A percentile compares a stretch with the other conserved stretches of the same genome.
Conservation (phyloP, 2,888 invertebrate species). For the Sacculina carcini region DNA sequence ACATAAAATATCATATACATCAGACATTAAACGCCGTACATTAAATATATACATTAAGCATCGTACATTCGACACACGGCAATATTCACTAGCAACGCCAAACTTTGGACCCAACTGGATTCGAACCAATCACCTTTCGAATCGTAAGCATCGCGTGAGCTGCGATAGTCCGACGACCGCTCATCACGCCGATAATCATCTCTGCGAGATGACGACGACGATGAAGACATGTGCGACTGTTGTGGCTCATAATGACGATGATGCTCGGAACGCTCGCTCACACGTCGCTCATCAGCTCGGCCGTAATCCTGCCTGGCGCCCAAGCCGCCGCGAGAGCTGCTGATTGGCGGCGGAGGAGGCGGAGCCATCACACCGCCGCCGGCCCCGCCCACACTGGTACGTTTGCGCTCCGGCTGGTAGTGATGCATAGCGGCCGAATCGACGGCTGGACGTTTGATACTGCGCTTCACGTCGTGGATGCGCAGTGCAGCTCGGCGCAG, state of each 20-base stretch:
- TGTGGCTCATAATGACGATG: too few species aligned
- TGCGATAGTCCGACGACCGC: background rate
- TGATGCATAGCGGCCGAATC: background rate
- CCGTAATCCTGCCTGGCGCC: background rate
- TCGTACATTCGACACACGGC: too few species aligned
- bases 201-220: background rate
- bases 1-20: too few species aligned
- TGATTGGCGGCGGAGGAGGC: background rate
- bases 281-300: background rate
- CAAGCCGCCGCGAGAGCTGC: background rate
- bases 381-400: background rate
- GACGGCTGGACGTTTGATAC: background rate
- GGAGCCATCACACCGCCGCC: background rate
- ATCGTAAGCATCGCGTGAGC: background rate
- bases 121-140: background rate
- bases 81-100: too few species aligned
- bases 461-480: background rate
- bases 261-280: background rate
- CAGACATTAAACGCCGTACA: too few species aligned
- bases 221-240: too few species aligned
- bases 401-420: background rate
- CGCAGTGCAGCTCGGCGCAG: slow-evolving; percentile 15
- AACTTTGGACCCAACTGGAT: too few species aligned
- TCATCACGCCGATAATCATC: background rate
- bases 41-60: too few species aligned